Percentiles rank a stretch among this genome's conserved stretches.
Evolutionary conservation across 2,888 invertebrate species (phyloP).

Genomic region (Shargacucullia verbasci): DNA sequence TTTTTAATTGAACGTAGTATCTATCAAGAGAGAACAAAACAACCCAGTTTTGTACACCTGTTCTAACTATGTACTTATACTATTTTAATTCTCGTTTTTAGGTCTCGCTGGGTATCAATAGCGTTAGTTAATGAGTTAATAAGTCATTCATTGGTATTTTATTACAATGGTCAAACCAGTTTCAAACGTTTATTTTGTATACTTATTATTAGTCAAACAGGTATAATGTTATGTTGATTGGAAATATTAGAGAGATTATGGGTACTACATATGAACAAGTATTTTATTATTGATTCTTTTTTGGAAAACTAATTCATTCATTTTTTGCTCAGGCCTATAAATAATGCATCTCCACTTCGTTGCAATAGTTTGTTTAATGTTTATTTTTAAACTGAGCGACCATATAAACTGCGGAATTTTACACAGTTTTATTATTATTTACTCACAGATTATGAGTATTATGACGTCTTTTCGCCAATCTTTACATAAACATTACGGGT

Average conservation of each 20-base stretch:
- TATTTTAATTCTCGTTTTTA: no score
- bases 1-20: no score
- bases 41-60: no score
- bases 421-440: slow-evolving; percentile 8
- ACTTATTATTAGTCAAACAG: no score
- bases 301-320: no score
- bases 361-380: neutral
- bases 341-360: neutral
- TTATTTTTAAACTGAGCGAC: neutral
- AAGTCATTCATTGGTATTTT: slow-evolving; percentile 18
- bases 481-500: slow-evolving; percentile 62
- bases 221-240: no score
- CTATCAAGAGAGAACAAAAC: no score
- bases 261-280: no score
- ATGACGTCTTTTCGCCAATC: slow-evolving; percentile 51
- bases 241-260: no score
- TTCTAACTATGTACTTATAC: no score
- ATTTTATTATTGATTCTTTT: no score
- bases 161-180: slow-evolving; percentile 15
- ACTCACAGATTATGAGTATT: no score
- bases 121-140: slow-evolving; percentile 7
- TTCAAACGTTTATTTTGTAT: slow-evolving; percentile 1
- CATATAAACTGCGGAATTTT: neutral
- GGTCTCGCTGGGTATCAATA: neutral
- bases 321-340: neutral